Evolutionary conservation across 2,113 vertebrate genomes (phyloP).

Genomic region (Rhipidura dahli): DNA sequence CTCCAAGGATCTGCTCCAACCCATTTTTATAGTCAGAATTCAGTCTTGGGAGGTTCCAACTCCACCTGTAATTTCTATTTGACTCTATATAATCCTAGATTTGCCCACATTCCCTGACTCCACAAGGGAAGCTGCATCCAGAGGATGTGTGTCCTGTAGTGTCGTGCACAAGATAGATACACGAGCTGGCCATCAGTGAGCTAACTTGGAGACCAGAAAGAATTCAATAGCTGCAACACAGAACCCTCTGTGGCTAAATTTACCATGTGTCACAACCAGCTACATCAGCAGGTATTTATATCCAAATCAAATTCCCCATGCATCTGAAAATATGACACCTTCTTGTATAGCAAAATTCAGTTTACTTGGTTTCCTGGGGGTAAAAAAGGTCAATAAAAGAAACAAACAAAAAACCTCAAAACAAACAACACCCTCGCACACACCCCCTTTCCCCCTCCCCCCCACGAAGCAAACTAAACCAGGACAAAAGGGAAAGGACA

Average conservation of each 20-base stretch:
- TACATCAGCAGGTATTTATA: background rate
- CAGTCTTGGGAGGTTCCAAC: background rate
- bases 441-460: accelerated
- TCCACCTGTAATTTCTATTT: background rate
- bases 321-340: background rate
- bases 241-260: background rate
- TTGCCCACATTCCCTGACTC: background rate
- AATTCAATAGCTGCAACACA: background rate
- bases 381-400: background rate
- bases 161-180: background rate
- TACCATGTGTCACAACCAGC: background rate
- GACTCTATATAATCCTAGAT: background rate
- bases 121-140: background rate
- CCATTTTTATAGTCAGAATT: background rate
- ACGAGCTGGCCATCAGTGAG: background rate
- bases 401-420: background rate
- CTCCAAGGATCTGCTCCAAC: background rate
- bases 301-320: background rate
- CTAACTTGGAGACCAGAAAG: background rate
- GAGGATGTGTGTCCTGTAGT: background rate
- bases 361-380: background rate
- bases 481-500: background rate
- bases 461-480: background rate
- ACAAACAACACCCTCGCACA: background rate
- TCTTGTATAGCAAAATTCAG: background rate